Base-by-base conservation (phyloP, 2,113 vertebrate species). In the Turdus rufiventris region DNA sequence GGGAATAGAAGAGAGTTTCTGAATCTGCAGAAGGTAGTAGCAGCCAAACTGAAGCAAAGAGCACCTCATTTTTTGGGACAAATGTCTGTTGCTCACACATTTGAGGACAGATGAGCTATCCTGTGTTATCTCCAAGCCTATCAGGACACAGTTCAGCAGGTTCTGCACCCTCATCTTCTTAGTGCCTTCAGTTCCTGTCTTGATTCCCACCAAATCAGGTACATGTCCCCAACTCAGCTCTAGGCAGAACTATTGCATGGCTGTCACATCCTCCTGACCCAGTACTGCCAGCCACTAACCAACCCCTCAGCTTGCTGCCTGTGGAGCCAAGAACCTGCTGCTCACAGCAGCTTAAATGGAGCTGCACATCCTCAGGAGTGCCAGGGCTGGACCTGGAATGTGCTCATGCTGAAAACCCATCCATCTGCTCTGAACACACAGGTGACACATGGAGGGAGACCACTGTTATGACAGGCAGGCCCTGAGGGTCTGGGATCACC, bases 81-180 rank as follows among this genome's bases (percentile, higher is more conserved):
- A 54, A 48, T 5, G 2, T 58, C 51, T 25, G 11, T 67, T 75
- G 10, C 14, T 25, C 40, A 53, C 25, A 25, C 14, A 31, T 14
- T 60, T 0, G 0, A 79, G 45, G n/a, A 23, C 66, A 72, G n/a
- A 17, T 34, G 23, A 13, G 9, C 24, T 58, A 8, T 54, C 61
- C 54, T 26, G 29, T 9, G 23, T 58, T 63, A 19, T 58, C 34
- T 85, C 56, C 33, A 26, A 63, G 43, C 33, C 14, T 1, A 0
- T 18, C 47, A 82, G 29, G 66, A 28, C 48, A 47, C n/a, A 43
- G 17, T 14, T 47, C 8, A 4, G 57, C 12, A 24, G 12, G 13
- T 48, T 73, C 60, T 84, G 14, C 10, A 15, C 26, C 9, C 8
- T 63, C 13, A 28, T 33, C 40, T 82, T 7, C n/a, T 68, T 19